These are phyloP conservation scores for Megamerina dolium DNA, from an alignment of 2,888 invertebrate species.

Conservation along the genomic window DNA sequence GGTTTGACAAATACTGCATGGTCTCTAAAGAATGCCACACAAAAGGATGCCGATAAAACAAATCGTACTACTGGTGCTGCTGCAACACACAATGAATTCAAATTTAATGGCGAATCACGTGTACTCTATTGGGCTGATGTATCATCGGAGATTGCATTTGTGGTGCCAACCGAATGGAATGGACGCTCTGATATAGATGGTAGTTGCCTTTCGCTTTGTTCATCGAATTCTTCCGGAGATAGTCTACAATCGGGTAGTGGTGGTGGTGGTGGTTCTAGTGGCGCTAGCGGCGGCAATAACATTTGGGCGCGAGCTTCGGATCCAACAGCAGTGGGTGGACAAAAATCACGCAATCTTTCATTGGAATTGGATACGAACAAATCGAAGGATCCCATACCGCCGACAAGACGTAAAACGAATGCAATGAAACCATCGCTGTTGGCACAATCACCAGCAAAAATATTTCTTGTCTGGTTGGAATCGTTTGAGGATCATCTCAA, in stretches of 20 bases:
- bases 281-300: slow-evolving; percentile 25
- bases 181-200: slow-evolving; percentile 53
- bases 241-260: slow-evolving; percentile 25
- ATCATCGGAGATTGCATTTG: slow-evolving; percentile 89
- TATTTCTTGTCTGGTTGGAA: slow-evolving; percentile 93
- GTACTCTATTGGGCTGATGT: slow-evolving; percentile 95
- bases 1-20: slow-evolving; percentile 85
- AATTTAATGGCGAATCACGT: slow-evolving; percentile 78
- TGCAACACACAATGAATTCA: slow-evolving; percentile 50
- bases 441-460: slow-evolving; percentile 63
- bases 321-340: slow-evolving; percentile 41
- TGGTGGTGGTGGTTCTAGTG: slow-evolving; percentile 1
- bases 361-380: slow-evolving; percentile 55
- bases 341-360: slow-evolving; percentile 63
- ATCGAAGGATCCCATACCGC: slow-evolving; percentile 54
- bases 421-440: slow-evolving; percentile 53
- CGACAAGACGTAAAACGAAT: slow-evolving; percentile 54
- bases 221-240: slow-evolving; percentile 29
- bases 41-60: slow-evolving; percentile 16
- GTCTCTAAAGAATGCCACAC: slow-evolving; percentile 52
- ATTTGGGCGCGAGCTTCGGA: slow-evolving; percentile 35
- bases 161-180: slow-evolving; percentile 69
- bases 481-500: slow-evolving; percentile 87
- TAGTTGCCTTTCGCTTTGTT: slow-evolving; percentile 46
- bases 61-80: slow-evolving; percentile 8